Conservation (phyloP, 2,113 vertebrate species). For the Jacana jacana region DNA sequence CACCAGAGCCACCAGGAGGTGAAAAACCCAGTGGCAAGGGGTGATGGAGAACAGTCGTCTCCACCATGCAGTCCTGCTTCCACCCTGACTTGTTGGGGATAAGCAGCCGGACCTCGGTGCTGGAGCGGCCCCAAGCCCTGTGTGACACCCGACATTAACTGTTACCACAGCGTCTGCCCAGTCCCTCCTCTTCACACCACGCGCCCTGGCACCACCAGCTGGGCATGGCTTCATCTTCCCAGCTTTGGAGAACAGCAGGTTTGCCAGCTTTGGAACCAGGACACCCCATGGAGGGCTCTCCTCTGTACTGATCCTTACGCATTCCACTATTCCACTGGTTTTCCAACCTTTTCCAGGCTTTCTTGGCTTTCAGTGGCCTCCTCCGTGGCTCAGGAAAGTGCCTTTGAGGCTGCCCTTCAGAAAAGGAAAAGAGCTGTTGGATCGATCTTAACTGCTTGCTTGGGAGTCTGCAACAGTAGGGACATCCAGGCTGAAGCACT, state of each 20-base stretch:
- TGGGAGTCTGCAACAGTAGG: neutral
- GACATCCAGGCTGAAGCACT: neutral
- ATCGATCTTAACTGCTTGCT: neutral
- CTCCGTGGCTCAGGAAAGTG: neutral
- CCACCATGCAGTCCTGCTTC: neutral
- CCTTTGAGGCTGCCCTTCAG: neutral
- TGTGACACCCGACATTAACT: fast-evolving
- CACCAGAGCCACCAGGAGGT: neutral
- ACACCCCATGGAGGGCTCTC: fast-evolving
- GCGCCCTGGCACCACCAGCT: fast-evolving
- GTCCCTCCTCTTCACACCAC: neutral
- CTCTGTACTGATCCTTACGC: fast-evolving
- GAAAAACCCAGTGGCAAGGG: neutral
- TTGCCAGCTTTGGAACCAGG: neutral
- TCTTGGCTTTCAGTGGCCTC: neutral
- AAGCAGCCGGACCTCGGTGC: fast-evolving
- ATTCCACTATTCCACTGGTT: fast-evolving
- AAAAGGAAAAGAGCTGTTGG: neutral
- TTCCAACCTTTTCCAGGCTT: neutral
- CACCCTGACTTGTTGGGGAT: fast-evolving
- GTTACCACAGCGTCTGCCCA: neutral
- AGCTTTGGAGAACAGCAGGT: neutral
- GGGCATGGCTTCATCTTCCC: neutral
- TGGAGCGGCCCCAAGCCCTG: fast-evolving
- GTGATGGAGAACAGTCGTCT: neutral